phyloP scores from a whole-genome alignment of 1,140 invertebrate genomes.

The Meloidogyne chitwoodi region DNA sequence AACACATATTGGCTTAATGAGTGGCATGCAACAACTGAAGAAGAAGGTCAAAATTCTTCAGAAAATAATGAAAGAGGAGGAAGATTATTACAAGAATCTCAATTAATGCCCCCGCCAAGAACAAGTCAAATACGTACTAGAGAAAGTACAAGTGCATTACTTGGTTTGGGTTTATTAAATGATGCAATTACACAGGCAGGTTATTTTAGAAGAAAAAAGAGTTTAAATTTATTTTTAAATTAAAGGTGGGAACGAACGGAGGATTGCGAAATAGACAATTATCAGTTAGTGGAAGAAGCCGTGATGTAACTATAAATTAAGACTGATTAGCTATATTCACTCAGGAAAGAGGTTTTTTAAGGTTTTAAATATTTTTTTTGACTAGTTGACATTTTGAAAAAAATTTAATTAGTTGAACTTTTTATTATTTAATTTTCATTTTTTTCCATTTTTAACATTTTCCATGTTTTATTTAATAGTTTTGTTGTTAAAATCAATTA shows the following conservation, averaged over 20 bases:
- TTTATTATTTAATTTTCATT: no score
- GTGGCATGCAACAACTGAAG: not conserved
- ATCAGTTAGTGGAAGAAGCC: not conserved
- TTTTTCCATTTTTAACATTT: no score
- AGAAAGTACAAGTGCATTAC: not conserved
- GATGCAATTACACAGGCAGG: not conserved
- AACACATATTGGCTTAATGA: conserved; percentile 37
- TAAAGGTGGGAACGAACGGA: not conserved
- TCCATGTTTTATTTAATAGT: no score
- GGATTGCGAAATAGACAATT: not conserved
- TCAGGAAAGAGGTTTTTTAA: no score
- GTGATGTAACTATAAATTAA: not conserved
- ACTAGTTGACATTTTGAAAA: no score
- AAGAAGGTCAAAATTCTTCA: not conserved
- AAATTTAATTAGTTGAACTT: no score
- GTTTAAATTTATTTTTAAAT: not conserved
- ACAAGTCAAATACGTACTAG: not conserved
- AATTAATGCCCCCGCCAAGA: not conserved
- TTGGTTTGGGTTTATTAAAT: not conserved
- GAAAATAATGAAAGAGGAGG: not conserved
- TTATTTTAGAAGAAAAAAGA: not conserved
- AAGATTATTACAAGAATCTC: not conserved
- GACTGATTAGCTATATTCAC: no score
- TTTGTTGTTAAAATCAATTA: no score
- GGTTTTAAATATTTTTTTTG: no score